Percentiles rank a stretch among this genome's conserved stretches.
These are phyloP conservation scores for Prosapia bicincta DNA, from an alignment of 2,888 invertebrate genomes.

Conservation along the genomic window DNA sequence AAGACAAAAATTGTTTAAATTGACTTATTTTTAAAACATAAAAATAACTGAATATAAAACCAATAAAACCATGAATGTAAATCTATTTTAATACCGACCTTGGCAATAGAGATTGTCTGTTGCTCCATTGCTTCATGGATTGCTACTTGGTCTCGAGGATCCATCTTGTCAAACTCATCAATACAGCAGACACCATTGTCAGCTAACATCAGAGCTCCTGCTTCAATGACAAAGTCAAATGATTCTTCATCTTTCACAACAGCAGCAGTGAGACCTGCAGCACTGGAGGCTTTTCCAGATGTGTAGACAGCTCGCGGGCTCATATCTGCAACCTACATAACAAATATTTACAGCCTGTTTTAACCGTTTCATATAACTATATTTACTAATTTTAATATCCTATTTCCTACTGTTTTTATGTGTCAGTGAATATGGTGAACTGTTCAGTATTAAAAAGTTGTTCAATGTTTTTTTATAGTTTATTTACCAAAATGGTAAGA, in stretches of 20 bases:
- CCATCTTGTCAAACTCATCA: slow-evolving; percentile 99
- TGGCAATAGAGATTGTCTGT: slow-evolving; percentile 97
- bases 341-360: too few relatives aligned
- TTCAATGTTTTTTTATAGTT: too few relatives aligned
- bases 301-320: slow-evolving; percentile 93
- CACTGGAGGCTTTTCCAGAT: slow-evolving; percentile 96
- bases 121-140: slow-evolving; percentile 99
- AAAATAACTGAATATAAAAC: too few relatives aligned
- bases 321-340: slow-evolving; percentile 45
- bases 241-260: slow-evolving; percentile 98
- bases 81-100: slow-evolving; percentile 53
- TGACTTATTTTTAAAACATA: too few relatives aligned
- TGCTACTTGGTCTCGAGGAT: slow-evolving; percentile 93
- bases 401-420: too few relatives aligned
- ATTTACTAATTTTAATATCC: too few relatives aligned
- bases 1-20: too few relatives aligned
- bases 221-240: slow-evolving; percentile 98
- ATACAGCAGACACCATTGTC: slow-evolving; percentile 99
- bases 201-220: slow-evolving; percentile 98
- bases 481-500: too few relatives aligned
- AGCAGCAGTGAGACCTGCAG: slow-evolving; percentile 97
- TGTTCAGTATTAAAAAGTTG: too few relatives aligned
- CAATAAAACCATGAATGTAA: neutral
- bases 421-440: too few relatives aligned
- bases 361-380: too few relatives aligned